A percentile compares a stretch with the other conserved stretches of the same genome.
These are phyloP conservation scores for Rhynchonycteris naso DNA, from an alignment of 2,797 vertebrate species.

Conservation along the genomic window DNA sequence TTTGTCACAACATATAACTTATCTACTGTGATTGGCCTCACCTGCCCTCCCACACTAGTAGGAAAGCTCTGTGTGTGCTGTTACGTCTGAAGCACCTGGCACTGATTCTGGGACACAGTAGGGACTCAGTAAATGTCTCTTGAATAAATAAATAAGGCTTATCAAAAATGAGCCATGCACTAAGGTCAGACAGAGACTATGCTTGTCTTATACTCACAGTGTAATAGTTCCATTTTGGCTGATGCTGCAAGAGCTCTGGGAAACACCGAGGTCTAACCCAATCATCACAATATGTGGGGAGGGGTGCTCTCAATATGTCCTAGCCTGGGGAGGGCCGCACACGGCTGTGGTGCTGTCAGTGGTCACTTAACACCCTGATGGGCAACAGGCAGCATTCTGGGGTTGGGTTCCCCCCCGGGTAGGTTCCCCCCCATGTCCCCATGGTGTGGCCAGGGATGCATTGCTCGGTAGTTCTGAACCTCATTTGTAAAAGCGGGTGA, in stretches of 20 bases:
- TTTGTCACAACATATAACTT: neutral
- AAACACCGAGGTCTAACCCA: neutral
- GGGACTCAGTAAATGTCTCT: neutral
- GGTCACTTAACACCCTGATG: neutral
- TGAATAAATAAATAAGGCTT: neutral
- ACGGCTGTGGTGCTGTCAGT: neutral
- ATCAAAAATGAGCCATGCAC: neutral
- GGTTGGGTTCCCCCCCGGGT: fast-evolving
- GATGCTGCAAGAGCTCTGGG: neutral
- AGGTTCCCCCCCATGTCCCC: neutral
- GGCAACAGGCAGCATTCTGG: neutral
- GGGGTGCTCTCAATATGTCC: neutral
- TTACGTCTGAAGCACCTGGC: neutral
- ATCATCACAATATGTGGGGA: neutral
- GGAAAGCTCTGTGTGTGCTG: neutral
- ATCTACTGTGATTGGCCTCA: neutral
- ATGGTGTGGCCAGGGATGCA: neutral
- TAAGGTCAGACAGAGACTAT: neutral
- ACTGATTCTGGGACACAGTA: neutral
- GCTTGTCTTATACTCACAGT: neutral
- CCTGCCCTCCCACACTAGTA: neutral
- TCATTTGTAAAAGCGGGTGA: neutral
- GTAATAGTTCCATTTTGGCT: neutral
- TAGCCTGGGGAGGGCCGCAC: neutral
- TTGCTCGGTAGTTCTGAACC: neutral